These are phyloP conservation scores for Boloria euphrosyne DNA, from an alignment of 2,888 invertebrate species.

Conservation along the genomic window DNA sequence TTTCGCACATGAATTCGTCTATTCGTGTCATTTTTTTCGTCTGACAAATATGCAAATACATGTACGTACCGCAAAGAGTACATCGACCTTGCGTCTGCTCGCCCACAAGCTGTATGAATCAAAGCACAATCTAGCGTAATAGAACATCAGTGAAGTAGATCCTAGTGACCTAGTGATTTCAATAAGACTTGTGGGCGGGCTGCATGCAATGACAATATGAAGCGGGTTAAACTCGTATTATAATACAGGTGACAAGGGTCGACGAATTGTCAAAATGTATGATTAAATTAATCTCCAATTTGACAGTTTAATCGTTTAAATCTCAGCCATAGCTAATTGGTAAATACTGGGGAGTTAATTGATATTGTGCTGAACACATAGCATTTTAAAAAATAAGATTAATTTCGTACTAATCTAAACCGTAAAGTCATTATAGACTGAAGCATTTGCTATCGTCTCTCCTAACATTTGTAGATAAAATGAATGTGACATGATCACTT, in stretches of 20 bases:
- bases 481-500: slow-evolving; percentile 11
- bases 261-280: slow-evolving; percentile 43
- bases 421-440: slow-evolving; percentile 34
- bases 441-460: slow-evolving; percentile 34
- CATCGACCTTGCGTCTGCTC: slow-evolving; percentile 72
- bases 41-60: slow-evolving; percentile 74
- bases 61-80: slow-evolving; percentile 78
- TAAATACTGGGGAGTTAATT: slow-evolving; percentile 6
- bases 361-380: neutral
- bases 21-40: slow-evolving; percentile 78
- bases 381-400: slow-evolving; percentile 22
- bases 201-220: slow-evolving; percentile 30
- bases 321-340: slow-evolving; percentile 29
- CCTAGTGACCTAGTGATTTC: slow-evolving; percentile 80
- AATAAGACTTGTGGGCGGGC: slow-evolving; percentile 68
- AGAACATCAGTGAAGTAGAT: slow-evolving; percentile 55
- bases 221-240: slow-evolving; percentile 41
- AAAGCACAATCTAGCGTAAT: slow-evolving; percentile 64
- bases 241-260: slow-evolving; percentile 51
- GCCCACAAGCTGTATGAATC: slow-evolving; percentile 71
- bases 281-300: slow-evolving; percentile 35
- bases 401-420: slow-evolving; percentile 44
- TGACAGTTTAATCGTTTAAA: slow-evolving; percentile 36
- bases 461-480: slow-evolving; percentile 23
- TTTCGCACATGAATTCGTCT: slow-evolving; percentile 65